A percentile compares a stretch with the other conserved stretches of the same genome.
These are phyloP conservation scores for Phoronis australis DNA, from an alignment of 2,888 invertebrate genomes.

Conservation along the genomic window DNA sequence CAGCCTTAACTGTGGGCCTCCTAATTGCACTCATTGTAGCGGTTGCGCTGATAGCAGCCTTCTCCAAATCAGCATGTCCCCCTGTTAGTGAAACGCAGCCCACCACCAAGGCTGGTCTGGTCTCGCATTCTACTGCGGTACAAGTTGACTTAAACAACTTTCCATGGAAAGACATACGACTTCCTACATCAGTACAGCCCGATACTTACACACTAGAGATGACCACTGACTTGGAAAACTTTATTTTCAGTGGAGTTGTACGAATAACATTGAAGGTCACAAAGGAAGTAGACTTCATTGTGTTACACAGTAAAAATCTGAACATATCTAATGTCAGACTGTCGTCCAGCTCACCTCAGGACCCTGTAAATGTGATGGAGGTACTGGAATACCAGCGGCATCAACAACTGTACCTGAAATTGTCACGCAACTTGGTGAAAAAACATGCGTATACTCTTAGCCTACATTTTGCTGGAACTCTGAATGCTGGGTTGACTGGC, in stretches of 20 bases:
- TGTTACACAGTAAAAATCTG: conserved; percentile 48
- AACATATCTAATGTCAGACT: conserved; percentile 63
- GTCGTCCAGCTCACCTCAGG: background rate
- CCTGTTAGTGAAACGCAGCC: no score
- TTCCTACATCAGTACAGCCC: conserved; percentile 44
- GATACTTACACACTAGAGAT: conserved; percentile 81
- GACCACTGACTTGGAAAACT: conserved; percentile 86
- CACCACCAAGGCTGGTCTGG: no score
- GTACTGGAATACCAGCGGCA: conserved; percentile 68
- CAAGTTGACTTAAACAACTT: no score
- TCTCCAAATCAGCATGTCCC: no score
- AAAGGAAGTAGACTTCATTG: conserved; percentile 39
- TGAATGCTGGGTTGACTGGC: no score
- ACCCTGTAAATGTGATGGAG: conserved; percentile 69
- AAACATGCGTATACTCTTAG: no score
- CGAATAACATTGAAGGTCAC: conserved; percentile 31
- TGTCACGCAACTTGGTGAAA: no score
- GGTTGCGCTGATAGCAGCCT: no score
- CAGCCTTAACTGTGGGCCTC: no score
- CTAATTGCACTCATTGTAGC: no score
- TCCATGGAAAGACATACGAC: conserved; percentile 47
- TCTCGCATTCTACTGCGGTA: no score
- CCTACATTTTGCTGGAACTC: no score
- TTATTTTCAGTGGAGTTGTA: conserved; percentile 74
- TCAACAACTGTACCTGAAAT: conserved; percentile 63